phyloP scores from a whole-genome alignment of 2,888 invertebrate genomes.

The Apomyelois bistriatella region DNA sequence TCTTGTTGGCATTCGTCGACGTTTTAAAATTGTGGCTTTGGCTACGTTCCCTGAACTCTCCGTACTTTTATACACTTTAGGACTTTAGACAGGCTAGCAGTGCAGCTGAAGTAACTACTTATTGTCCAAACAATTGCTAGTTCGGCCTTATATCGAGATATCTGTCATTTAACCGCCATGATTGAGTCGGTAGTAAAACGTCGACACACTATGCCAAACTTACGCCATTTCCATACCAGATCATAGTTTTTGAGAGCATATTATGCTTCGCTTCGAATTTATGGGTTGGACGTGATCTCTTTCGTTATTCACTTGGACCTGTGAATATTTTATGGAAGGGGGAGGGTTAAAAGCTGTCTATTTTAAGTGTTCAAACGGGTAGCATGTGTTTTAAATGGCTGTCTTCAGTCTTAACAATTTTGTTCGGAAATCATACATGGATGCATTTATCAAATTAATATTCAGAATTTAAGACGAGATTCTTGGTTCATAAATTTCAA shows the following conservation, averaged over 20 bases:
- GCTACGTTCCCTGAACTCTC: too few relatives aligned
- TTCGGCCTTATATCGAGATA: too few relatives aligned
- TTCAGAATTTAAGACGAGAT: background rate
- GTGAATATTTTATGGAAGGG: slow-evolving; percentile 32
- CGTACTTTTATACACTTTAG: too few relatives aligned
- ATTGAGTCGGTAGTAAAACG: slow-evolving; percentile 6
- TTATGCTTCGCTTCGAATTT: slow-evolving; percentile 40
- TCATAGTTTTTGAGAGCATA: slow-evolving; percentile 32
- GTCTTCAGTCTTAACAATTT: background rate
- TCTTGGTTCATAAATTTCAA: too few relatives aligned
- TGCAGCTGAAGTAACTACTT: too few relatives aligned
- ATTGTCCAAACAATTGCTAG: too few relatives aligned
- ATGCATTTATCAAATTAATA: background rate
- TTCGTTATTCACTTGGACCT: slow-evolving; percentile 32
- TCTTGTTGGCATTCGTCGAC: too few relatives aligned
- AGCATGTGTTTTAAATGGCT: slow-evolving; percentile 13
- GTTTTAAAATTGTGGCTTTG: too few relatives aligned
- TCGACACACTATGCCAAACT: slow-evolving; percentile 14
- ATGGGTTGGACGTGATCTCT: slow-evolving; percentile 37
- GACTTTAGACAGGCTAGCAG: too few relatives aligned
- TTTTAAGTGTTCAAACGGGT: slow-evolving; percentile 10
- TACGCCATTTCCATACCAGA: slow-evolving; percentile 30
- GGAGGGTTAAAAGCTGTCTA: slow-evolving; percentile 12
- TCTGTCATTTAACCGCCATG: background rate
- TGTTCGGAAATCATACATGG: background rate